Evolutionary conservation across 1,140 invertebrate species (phyloP), one percentile per base, ranked within the genome.

Genomic region (Venustaconcha ellipsiformis): DNA sequence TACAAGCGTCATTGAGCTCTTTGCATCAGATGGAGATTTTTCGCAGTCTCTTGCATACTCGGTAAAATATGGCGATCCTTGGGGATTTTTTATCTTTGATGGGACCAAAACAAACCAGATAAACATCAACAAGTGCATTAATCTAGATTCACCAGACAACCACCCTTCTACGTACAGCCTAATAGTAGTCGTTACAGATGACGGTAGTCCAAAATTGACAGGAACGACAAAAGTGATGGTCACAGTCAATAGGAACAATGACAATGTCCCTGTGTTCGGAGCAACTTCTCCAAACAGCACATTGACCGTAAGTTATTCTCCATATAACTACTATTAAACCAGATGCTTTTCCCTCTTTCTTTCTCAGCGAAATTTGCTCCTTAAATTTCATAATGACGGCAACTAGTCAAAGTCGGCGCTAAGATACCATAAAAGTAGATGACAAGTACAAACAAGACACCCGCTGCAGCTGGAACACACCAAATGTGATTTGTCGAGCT

Each of bases 161-260:
- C 14, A 69, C 67, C 17, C 67, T n/a, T 12, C 48, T 14, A 23
- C n/a, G 26, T 69, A 69, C 55, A 69, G 18, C n/a, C 67, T 69
- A 15, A n/a, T n/a, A 3, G 55, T 69, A 55, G 58, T 69, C 14
- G 67, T 56, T 23, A 69, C 67, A 69, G 67, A 69, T 57, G 67
- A 57, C 48, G 55, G 67, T 55, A 48, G 18, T 13, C 62, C 70
- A 0, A 48, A 72, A 23, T 18, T 57, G 30, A 69, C 67, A 23
- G 67, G 67, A 11, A 69, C 67, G 23, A 57, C 67, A 57, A 18
- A 30, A 1, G 67, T 69, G 18, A 69, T 57, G 26, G 23, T 69
- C 5, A 48, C 67, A 18, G 55, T 69, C 12, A 69, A 55, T n/a
- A 30, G 55, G 5, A 57, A 18, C 48, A 69, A 69, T n/a, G 48